These are phyloP conservation scores for Coecobrya sp. DNA, from an alignment of 2,888 invertebrate genomes.

Conservation along the genomic window DNA sequence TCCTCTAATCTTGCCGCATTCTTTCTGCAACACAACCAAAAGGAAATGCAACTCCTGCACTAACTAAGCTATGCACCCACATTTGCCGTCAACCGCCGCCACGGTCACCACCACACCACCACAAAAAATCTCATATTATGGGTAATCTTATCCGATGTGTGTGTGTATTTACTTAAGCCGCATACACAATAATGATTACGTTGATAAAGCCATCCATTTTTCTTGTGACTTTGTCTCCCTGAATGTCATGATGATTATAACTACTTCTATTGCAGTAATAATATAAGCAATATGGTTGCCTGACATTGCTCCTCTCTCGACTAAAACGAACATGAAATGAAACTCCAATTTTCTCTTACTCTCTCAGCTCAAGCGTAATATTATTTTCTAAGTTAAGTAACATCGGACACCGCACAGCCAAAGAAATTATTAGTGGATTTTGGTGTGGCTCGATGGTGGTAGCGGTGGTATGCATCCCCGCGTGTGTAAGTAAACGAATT, in stretches of 20 bases:
- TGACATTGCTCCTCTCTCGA: background rate
- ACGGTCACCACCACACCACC: background rate
- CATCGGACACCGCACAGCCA: conserved; percentile 9
- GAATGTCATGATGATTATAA: conserved; percentile 44
- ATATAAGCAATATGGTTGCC: background rate
- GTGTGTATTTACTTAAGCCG: background rate
- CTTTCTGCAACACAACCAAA: background rate
- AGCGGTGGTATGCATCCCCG: conserved; percentile 12
- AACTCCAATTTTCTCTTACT: background rate
- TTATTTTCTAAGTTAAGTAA: conserved; percentile 43
- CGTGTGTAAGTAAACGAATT: conserved; percentile 4
- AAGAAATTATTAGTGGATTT: conserved; percentile 63
- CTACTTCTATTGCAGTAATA: background rate
- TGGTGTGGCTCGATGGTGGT: background rate
- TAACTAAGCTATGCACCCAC: background rate
- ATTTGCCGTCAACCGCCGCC: background rate
- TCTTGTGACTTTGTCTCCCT: background rate
- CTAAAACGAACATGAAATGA: background rate
- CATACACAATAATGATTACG: conserved; percentile 44
- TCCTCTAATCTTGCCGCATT: conserved; percentile 10
- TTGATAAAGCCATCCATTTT: conserved; percentile 51
- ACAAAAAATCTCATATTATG: conserved; percentile 36
- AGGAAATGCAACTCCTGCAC: conserved; percentile 5
- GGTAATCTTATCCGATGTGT: conserved; percentile 17
- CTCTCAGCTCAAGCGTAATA: conserved; percentile 59